Evolutionary conservation across 2,113 vertebrate species (phyloP).

Genomic region (Connochaetes taurinus): DNA sequence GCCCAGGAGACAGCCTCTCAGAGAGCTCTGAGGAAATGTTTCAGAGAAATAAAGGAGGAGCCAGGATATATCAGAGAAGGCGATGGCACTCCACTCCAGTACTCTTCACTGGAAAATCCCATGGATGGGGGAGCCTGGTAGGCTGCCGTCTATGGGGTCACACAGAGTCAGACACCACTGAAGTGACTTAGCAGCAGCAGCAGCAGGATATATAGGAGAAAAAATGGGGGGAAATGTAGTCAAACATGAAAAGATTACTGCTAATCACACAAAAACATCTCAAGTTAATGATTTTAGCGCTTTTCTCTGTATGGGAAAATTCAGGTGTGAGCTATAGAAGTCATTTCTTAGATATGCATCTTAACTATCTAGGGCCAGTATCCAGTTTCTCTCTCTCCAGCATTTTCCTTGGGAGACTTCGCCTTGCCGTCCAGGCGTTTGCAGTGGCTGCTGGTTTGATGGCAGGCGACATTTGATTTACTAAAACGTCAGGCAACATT

Average conservation of each 20-base stretch:
- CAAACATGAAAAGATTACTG: background rate
- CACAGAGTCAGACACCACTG: too few relatives aligned
- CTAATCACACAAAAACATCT: background rate
- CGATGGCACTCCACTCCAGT: too few relatives aligned
- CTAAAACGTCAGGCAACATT: background rate
- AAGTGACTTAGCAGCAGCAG: too few relatives aligned
- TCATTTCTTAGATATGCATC: background rate
- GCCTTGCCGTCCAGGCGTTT: accelerated
- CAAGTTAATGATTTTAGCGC: background rate
- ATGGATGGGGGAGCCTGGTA: too few relatives aligned
- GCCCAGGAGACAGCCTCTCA: background rate
- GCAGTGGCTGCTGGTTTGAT: background rate
- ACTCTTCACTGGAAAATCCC: too few relatives aligned
- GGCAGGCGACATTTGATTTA: background rate
- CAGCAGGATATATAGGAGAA: background rate
- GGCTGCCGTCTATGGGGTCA: too few relatives aligned
- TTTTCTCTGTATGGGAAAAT: background rate
- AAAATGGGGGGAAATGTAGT: background rate
- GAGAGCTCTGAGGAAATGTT: background rate
- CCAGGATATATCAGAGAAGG: background rate
- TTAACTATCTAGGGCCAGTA: background rate
- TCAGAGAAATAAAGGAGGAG: background rate
- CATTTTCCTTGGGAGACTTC: background rate
- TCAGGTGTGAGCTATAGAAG: background rate
- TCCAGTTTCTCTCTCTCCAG: background rate